A percentile compares a stretch with the other conserved stretches of the same genome.
Evolutionary conservation across 2,888 invertebrate species (phyloP).

Genomic region (Xestia sexstrigata): DNA sequence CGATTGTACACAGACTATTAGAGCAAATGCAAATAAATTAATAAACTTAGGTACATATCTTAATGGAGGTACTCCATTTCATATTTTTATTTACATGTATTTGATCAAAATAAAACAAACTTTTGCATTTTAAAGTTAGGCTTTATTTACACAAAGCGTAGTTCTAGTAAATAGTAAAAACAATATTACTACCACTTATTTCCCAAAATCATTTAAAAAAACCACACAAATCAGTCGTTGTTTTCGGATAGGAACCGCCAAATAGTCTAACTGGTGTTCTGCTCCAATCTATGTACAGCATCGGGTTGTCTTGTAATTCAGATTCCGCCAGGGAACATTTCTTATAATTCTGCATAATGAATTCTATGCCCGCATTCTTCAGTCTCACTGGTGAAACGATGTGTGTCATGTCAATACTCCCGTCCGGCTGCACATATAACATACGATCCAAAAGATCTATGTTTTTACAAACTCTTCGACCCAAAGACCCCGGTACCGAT

Average conservation of each 20-base stretch:
- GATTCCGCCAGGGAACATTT: slow-evolving; percentile 82
- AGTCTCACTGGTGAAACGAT: slow-evolving; percentile 81
- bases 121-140: neutral
- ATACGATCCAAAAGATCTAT: slow-evolving; percentile 76
- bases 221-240: slow-evolving; percentile 91
- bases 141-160: slow-evolving; percentile 35
- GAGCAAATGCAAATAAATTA: slow-evolving; percentile 11
- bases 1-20: slow-evolving; percentile 19
- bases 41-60: neutral
- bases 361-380: slow-evolving; percentile 81
- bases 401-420: slow-evolving; percentile 80
- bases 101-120: slow-evolving; percentile 20
- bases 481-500: slow-evolving; percentile 76
- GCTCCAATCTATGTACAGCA: slow-evolving; percentile 91
- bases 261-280: slow-evolving; percentile 92
- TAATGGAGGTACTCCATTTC: neutral
- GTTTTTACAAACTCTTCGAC: slow-evolving; percentile 82
- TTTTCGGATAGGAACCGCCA: slow-evolving; percentile 92
- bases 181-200: neutral
- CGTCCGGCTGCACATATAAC: slow-evolving; percentile 83
- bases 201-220: slow-evolving; percentile 76
- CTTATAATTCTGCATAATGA: slow-evolving; percentile 83
- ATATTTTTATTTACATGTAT: neutral
- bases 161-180: slow-evolving; percentile 10
- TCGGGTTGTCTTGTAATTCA: slow-evolving; percentile 71